Evolutionary conservation across 2,888 invertebrate genomes (phyloP).

Genomic region (Sicus ferrugineus): DNA sequence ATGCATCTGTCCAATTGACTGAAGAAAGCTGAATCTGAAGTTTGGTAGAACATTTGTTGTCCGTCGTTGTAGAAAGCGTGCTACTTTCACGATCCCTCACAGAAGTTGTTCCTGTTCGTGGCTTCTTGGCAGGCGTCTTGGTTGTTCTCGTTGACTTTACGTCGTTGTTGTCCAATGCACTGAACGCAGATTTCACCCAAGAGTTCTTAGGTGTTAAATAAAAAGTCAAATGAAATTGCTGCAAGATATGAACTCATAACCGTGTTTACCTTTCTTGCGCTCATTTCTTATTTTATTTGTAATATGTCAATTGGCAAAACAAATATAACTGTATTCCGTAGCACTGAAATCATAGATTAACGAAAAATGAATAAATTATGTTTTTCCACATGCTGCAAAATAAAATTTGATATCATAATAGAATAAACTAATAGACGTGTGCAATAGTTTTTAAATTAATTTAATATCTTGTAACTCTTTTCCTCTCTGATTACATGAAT

Average conservation of each 20-base stretch:
- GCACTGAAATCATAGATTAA: too few relatives aligned
- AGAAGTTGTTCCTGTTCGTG: not conserved
- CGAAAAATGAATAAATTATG: too few relatives aligned
- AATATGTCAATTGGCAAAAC: not conserved
- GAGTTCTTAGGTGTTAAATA: conserved; percentile 43
- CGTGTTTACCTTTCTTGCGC: conserved; percentile 20
- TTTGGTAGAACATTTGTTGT: not conserved
- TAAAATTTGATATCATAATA: too few relatives aligned
- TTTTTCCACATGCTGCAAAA: too few relatives aligned
- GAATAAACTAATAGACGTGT: too few relatives aligned
- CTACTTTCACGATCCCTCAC: conserved; percentile 7
- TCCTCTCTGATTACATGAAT: too few relatives aligned
- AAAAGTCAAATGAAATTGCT: not conserved
- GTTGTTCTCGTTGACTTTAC: conserved; percentile 35
- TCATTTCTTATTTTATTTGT: conserved; percentile 23
- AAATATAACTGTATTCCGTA: not conserved
- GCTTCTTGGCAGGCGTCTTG: conserved; percentile 35
- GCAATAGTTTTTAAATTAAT: not conserved
- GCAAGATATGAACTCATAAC: conserved; percentile 41
- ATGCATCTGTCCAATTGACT: conserved; percentile 69
- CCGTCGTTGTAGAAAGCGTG: not conserved
- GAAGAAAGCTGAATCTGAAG: not conserved
- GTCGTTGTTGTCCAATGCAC: conserved; percentile 39
- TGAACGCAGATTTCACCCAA: conserved; percentile 56
- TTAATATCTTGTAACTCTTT: too few relatives aligned